Conservation (phyloP, 1,140 invertebrate species). For the Hyles vespertilio region DNA sequence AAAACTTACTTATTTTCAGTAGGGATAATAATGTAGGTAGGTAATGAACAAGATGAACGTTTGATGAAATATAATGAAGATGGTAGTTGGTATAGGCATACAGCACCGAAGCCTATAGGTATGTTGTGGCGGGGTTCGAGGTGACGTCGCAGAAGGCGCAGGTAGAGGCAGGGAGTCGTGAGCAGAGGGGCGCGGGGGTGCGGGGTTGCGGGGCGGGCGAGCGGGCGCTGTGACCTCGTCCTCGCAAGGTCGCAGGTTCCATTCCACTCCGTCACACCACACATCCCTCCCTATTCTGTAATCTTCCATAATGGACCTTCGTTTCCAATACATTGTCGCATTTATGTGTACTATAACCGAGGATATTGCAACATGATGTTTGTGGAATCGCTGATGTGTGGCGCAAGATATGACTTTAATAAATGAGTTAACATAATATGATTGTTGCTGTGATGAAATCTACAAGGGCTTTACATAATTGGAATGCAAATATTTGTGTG, state of each 20-base stretch:
- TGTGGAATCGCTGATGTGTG: too few relatives aligned
- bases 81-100: slow-evolving; percentile 5
- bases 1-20: background rate
- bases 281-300: slow-evolving; percentile 40
- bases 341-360: background rate
- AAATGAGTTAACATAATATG: too few relatives aligned
- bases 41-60: slow-evolving; percentile 1
- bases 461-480: too few relatives aligned
- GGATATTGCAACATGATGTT: too few relatives aligned
- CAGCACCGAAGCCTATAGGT: background rate
- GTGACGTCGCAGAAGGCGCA: slow-evolving; percentile 37
- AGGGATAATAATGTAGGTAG: background rate
- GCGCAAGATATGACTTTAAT: too few relatives aligned
- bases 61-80: too few relatives aligned
- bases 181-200: slow-evolving; percentile 23
- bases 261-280: slow-evolving; percentile 49
- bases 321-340: slow-evolving; percentile 18
- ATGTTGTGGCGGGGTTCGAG: slow-evolving; percentile 17
- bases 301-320: slow-evolving; percentile 42
- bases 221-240: slow-evolving; percentile 53
- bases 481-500: too few relatives aligned
- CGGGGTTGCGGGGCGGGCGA: slow-evolving; percentile 34
- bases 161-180: background rate
- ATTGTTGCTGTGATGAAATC: too few relatives aligned
- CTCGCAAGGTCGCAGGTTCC: slow-evolving; percentile 59